Conservation (phyloP, 2,113 vertebrate species). For the Megaceryle maxima region DNA sequence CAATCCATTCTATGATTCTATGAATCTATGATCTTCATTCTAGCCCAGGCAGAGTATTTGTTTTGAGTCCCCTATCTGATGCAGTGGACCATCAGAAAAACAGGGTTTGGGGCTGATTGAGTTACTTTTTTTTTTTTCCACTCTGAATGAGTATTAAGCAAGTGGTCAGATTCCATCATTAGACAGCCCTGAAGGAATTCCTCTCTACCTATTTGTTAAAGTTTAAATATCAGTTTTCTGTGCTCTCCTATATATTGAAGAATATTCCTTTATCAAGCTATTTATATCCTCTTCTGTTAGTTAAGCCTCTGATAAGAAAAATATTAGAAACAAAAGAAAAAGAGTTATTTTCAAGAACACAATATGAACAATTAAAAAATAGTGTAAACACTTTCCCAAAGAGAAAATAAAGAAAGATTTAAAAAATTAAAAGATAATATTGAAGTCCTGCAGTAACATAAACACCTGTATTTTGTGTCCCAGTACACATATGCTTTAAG, state of each 20-base stretch:
- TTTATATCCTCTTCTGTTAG: too few species aligned
- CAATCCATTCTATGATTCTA: too few species aligned
- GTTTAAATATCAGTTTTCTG: not conserved
- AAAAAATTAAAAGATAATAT: not conserved
- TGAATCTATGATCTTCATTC: not conserved
- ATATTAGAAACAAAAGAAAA: not conserved
- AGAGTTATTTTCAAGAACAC: not conserved
- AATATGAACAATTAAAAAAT: not conserved
- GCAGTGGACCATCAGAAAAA: not conserved
- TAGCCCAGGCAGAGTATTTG: not conserved
- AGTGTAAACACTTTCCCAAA: not conserved
- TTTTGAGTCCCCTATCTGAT: not conserved
- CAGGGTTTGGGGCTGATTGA: not conserved
- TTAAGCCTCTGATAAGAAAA: not conserved
- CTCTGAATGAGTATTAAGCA: not conserved
- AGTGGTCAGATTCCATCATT: not conserved
- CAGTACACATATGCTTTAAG: not conserved
- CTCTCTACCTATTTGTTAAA: not conserved
- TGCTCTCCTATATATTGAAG: not conserved
- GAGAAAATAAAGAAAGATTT: not conserved
- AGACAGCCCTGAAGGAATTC: not conserved
- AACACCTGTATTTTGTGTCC: not conserved
- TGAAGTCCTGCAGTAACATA: not conserved
- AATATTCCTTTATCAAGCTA: not conserved
- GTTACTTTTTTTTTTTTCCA: not conserved